phyloP scores from a whole-genome alignment of 1,140 invertebrate genomes.

The Papilio glaucus region DNA sequence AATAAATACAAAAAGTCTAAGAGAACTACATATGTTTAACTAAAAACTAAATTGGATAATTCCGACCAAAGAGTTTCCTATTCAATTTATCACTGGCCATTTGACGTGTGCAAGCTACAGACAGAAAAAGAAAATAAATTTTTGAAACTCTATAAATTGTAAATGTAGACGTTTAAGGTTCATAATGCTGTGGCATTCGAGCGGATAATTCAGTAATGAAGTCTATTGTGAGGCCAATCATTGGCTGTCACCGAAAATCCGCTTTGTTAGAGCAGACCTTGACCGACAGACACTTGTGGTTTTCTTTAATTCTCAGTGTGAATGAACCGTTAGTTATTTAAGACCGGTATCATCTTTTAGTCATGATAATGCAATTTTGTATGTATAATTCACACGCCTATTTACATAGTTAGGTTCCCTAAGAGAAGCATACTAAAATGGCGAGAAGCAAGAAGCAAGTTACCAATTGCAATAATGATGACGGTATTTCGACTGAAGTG shows the following conservation, averaged over 20 bases:
- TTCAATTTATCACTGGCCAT: slow-evolving; percentile 31
- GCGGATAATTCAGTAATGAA: slow-evolving; percentile 41
- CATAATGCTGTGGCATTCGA: neutral
- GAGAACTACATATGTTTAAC: neutral
- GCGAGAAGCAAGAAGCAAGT: no score
- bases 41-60: slow-evolving; percentile 28
- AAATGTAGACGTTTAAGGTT: slow-evolving; percentile 17
- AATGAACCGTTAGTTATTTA: slow-evolving; percentile 22
- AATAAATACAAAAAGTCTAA: slow-evolving; percentile 13
- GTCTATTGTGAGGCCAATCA: slow-evolving; percentile 51
- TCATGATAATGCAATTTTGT: neutral
- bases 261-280: slow-evolving; percentile 32
- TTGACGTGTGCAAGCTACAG: neutral
- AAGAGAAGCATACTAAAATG: neutral
- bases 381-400: neutral
- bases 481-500: neutral
- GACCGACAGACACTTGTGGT: slow-evolving; percentile 13
- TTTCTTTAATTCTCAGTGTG: neutral
- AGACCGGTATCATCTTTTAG: neutral
- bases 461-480: no score
- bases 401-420: neutral
- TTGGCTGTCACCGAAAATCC: slow-evolving; percentile 39
- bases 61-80: slow-evolving; percentile 18
- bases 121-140: slow-evolving; percentile 12
- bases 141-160: neutral